Base-by-base conservation (phyloP, 2,797 vertebrate genomes). In the Tympanoctomys barrerae region DNA sequence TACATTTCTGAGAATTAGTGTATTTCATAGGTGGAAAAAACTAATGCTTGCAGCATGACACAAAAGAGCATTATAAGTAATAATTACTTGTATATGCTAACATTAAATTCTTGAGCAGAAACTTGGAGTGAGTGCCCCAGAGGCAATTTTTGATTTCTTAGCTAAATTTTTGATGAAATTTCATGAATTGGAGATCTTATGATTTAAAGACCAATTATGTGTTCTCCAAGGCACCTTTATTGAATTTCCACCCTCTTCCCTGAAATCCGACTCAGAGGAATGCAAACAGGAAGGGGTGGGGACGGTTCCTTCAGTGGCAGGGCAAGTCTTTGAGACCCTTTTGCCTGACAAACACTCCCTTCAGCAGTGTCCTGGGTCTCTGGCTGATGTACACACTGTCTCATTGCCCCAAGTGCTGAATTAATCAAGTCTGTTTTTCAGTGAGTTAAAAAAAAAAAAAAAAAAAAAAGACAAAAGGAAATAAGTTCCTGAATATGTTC, bases 181-280 rank as follows among this genome's bases (percentile, higher is more conserved):
- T 97, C 64, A 87, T 11, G 22, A 97, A 97, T 96, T 95, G 88
- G 96, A 96, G 93, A 87, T 75, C 94, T 77, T 78, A 49, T 91
- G 94, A 97, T 97, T 97, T 97, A 94, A 96, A 82, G 88, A 87
- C 90, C 96, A 96, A 96, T 95, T 97, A 91, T 81, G 86, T 95
- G 89, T 97, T 94, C 54, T 79, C 68, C 83, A 87, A 39, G 18
- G 87, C 96, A 96, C 94, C 96, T 97, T 97, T 96, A 95, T 98
- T 97, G 96, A 97, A 97, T 97, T 97, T 97, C 93, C 96, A 97
- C 71, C 75, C 93, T 54, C 73, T 94, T 83, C 36, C 78, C 96
- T 97, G 97, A 97, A 97, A 97, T 83, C 82, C 79, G 91, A 97
- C 85, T 64, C 96, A 26, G 26, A 94, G 96, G 96, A 97, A 97